Evolutionary conservation across 2,113 vertebrate genomes (phyloP).

Genomic region (Chaenocephalus aceratus): DNA sequence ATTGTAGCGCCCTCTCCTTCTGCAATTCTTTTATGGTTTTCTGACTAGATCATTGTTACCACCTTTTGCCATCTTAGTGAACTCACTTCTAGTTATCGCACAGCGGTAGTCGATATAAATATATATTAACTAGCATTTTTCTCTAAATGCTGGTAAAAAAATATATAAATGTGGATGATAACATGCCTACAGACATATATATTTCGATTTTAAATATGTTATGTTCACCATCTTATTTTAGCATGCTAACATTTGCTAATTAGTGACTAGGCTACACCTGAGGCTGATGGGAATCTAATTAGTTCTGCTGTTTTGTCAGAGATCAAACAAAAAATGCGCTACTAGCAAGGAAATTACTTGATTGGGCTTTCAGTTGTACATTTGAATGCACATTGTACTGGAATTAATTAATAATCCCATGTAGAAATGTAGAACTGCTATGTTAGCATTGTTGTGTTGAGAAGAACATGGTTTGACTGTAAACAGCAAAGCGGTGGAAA

Average conservation of each 20-base stretch:
- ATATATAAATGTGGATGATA: no score
- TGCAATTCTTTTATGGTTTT: no score
- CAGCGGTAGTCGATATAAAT: no score
- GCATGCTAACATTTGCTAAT: background rate
- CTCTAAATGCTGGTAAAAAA: no score
- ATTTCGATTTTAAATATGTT: background rate
- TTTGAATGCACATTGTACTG: background rate
- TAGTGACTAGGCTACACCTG: background rate
- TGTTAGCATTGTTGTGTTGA: background rate
- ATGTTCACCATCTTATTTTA: background rate
- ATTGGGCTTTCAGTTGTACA: background rate
- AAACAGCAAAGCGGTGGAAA: background rate
- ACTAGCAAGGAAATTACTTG: background rate
- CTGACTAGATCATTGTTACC: no score
- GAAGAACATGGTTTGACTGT: conserved; percentile 7
- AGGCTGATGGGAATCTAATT: background rate
- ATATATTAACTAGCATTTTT: no score
- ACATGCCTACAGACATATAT: no score
- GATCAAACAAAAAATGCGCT: background rate
- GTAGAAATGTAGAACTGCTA: background rate
- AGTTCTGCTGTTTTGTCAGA: background rate
- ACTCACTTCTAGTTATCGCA: no score
- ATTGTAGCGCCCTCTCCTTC: no score
- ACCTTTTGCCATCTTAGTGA: no score
- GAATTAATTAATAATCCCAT: background rate